Percentiles rank a stretch among this genome's conserved stretches.
Conservation (phyloP, 2,797 vertebrate genomes). For the Semaprochilodus insignis region DNA sequence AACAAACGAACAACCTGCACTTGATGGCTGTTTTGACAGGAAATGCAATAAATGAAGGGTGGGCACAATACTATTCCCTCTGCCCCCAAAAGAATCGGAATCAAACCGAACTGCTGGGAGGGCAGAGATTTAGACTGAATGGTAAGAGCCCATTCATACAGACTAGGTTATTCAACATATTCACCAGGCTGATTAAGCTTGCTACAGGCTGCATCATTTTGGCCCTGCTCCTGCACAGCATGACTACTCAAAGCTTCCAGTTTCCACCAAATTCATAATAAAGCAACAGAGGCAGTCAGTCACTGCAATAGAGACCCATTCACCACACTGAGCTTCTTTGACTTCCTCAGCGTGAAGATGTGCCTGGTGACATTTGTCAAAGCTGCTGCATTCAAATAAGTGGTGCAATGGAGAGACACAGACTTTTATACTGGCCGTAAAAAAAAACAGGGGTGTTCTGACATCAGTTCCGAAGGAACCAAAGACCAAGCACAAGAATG, state of each 20-base stretch:
- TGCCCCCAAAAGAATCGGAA: too few relatives aligned
- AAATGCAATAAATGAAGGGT: too few relatives aligned
- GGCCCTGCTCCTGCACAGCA: neutral
- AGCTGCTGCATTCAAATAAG: constrained; percentile 7
- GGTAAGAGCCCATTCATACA: neutral
- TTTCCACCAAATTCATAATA: constrained; percentile 28
- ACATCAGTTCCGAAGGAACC: neutral
- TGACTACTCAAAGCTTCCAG: constrained; percentile 13
- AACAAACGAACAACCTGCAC: too few relatives aligned
- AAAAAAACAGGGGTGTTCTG: neutral
- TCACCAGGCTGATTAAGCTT: neutral
- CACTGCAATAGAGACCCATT: constrained; percentile 41
- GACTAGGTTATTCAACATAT: neutral
- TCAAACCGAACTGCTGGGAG: neutral
- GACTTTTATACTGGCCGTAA: neutral
- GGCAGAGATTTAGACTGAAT: neutral
- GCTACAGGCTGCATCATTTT: constrained; percentile 23
- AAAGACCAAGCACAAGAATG: neutral
- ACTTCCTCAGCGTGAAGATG: constrained; percentile 28
- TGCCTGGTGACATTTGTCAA: constrained; percentile 42
- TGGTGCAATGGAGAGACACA: constrained; percentile 16
- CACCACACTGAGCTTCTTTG: constrained; percentile 28
- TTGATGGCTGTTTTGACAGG: too few relatives aligned
- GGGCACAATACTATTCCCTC: too few relatives aligned
- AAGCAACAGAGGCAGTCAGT: constrained; percentile 34